Base-by-base conservation (phyloP, 2,113 vertebrate genomes). In the Semnopithecus entellus region DNA sequence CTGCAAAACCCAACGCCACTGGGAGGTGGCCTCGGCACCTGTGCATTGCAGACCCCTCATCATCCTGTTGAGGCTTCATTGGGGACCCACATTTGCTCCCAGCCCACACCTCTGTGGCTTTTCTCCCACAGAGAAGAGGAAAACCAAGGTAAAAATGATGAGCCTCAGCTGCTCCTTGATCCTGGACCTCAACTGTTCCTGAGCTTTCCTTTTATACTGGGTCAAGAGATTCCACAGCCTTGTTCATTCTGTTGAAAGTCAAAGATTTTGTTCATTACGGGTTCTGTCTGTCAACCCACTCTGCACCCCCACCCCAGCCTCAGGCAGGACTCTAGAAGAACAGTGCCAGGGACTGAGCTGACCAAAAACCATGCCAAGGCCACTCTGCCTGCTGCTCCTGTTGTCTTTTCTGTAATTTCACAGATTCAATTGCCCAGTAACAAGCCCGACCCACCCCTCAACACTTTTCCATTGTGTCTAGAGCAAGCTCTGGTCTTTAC, bases 401-500 rank as follows among this genome's bases (percentile, higher is more conserved):
- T 32, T 75, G 27, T 57, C 87, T 64, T 43, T 27, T 75, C 38
- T 52, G 20, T 45, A 18, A 64, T 73, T 86, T 72, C 22, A 4
- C n/a, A 38, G 8, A 61, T 57, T n/a, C 2, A 10, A 13, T 73
- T 95, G 20, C 40, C 52, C 80, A 38, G 25, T 23, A 2, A 45
- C 22, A 10, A 70, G 22, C 32, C 30, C n/a, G 0, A 0, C 27
- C 12, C 2, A 0, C 8, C 82, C 8, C n/a, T 76, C 48, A 17
- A 22, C 9, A 6, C 45, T 27, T 45, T 27, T 6, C 32, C 40
- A 32, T n/a, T 43, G n/a, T n/a, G 64, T 61, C 72, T 43, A 7
- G 11, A 48, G 40, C 57, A 40, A 13, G 25, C 59, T 82, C 73
- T 52, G 82, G 25, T 64, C 84, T 89, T 91, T 22, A 1, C 22